Evolutionary conservation across 2,888 invertebrate species (phyloP), one percentile per base, ranked within the genome.

Genomic region (Cosmopolites sordidus): DNA sequence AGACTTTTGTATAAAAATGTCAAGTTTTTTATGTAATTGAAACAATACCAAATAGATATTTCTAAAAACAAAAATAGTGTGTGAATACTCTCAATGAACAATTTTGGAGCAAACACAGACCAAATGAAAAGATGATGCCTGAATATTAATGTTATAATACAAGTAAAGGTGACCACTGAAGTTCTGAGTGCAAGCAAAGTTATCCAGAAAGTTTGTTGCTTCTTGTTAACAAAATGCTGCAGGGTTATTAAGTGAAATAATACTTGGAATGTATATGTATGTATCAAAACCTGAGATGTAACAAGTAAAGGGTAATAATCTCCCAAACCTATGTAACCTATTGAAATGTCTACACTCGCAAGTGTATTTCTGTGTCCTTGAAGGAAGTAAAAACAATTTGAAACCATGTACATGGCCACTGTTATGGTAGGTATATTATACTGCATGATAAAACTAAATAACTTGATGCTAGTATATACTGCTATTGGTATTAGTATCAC

Each of bases 341-440:
- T 81, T 33, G 89, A 86, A 30, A 98, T 80, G 76, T 97, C 95
- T 48, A 98, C 83, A 1, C 89, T 91, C 3, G 95, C 87, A 47
- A 98, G 77, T 71, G 89, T 92, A 77, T 98, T 97, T 0, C 93
- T 91, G 75, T 96, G 95, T 22, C 98, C 97, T 87, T 95, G 92
- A 73, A 89, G 89, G 71, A 90, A 94, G 75, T 85, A 92, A 66
- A 89, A 86, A 60, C 86, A 78, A 53, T 81, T 82, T n/a, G 89
- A 89, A 58, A 92, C 79, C 83, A 88, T 89, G 50, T 65, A 58
- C 56, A 69, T 65, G 33, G 55, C 49, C 12, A 67, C 38, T 8
- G 62, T 61, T 41, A 66, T 59, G 16, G 41, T 11, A 5, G 43
- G 4, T 8, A 37, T 29, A 30, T 58, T 55, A 17, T 56, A 56